Evolutionary conservation across 1,140 invertebrate species (phyloP).

Genomic region (Drosophila malerkotliana): DNA sequence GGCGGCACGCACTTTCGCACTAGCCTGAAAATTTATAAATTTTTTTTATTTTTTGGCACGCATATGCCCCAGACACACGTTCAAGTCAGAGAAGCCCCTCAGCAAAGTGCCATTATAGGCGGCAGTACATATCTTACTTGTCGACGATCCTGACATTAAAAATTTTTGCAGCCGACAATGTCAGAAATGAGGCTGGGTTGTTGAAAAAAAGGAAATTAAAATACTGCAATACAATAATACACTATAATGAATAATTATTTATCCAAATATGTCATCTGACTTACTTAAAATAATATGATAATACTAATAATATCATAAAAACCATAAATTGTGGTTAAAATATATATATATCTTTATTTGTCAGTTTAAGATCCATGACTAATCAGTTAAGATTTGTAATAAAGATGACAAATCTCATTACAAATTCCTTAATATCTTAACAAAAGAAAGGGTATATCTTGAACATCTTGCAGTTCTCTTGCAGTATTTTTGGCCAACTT

Average conservation of each 20-base stretch:
- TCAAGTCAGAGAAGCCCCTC: not conserved
- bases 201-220: constrained; percentile 2
- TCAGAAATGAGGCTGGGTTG: constrained; percentile 35
- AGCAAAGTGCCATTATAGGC: constrained; percentile 24
- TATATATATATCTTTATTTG: too few species aligned
- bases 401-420: not conserved
- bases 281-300: too few species aligned
- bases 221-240: too few species aligned
- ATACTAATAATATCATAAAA: too few species aligned
- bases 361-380: too few species aligned
- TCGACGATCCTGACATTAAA: constrained; percentile 75
- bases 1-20: constrained; percentile 51
- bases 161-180: constrained; percentile 49
- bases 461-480: constrained; percentile 36
- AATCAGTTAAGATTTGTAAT: not conserved
- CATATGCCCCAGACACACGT: constrained; percentile 22
- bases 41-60: constrained; percentile 53
- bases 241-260: too few species aligned
- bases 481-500: constrained; percentile 21
- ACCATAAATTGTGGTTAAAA: too few species aligned
- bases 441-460: constrained; percentile 13
- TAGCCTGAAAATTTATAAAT: constrained; percentile 37
- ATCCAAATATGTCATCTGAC: too few species aligned
- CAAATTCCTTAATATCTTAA: constrained; percentile 1
- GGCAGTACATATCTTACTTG: constrained; percentile 49